phyloP scores from a whole-genome alignment of 2,113 vertebrate species.

The Peucedramus taeniatus region DNA sequence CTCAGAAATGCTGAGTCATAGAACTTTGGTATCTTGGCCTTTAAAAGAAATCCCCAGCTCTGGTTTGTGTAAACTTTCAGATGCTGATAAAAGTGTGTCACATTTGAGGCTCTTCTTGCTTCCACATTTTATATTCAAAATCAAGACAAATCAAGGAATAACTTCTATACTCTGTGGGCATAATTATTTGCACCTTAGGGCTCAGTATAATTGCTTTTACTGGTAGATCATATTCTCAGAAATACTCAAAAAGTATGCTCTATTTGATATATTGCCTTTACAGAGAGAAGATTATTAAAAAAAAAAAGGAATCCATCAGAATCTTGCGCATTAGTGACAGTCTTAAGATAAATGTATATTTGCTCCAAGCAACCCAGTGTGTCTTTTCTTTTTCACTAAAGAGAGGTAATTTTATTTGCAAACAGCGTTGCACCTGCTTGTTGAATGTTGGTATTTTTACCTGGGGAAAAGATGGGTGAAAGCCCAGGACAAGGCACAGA shows the following conservation, averaged over 20 bases:
- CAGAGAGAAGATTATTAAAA: neutral
- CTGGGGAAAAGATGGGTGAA: neutral
- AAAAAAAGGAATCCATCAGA: neutral
- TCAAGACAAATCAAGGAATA: neutral
- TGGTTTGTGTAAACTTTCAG: neutral
- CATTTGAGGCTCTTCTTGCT: neutral
- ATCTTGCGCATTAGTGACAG: neutral
- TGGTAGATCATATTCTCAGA: neutral
- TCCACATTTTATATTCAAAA: neutral
- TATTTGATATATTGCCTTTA: neutral
- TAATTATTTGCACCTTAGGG: neutral
- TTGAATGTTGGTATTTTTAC: neutral
- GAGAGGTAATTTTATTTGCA: neutral
- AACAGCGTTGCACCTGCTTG: neutral
- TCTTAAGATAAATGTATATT: neutral
- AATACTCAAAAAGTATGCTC: neutral
- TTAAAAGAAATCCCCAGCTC: neutral
- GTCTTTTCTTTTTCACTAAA: neutral
- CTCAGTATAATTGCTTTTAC: neutral
- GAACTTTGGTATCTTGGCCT: neutral
- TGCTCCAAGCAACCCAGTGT: neutral
- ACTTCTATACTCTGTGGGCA: neutral
- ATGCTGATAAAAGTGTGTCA: neutral
- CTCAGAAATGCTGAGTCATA: conserved; percentile 3
- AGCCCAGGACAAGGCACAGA: neutral